Evolutionary conservation across 1,140 invertebrate genomes (phyloP).

Genomic region (Diploscapter pachys): DNA sequence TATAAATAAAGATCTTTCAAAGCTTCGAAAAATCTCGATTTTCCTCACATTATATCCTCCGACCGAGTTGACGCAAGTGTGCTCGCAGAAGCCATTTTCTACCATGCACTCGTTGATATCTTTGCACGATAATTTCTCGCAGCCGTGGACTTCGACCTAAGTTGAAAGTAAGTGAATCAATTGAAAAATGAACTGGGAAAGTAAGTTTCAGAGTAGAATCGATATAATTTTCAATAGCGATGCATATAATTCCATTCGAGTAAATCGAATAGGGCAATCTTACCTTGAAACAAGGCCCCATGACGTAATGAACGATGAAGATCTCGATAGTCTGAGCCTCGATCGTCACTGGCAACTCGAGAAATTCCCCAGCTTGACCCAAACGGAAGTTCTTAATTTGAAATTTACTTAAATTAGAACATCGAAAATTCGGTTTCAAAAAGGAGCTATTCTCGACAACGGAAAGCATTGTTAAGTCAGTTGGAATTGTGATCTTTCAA

Average conservation of each 20-base stretch:
- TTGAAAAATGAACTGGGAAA: no score
- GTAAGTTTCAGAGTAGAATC: no score
- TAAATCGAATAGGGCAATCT: neutral
- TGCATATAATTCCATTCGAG: no score
- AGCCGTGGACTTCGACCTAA: conserved; percentile 19
- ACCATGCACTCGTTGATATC: conserved; percentile 80
- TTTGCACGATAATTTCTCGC: conserved; percentile 23
- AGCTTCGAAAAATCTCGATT: neutral
- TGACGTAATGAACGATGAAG: conserved; percentile 86
- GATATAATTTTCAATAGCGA: no score
- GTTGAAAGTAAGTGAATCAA: conserved; percentile 5
- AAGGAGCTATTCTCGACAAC: no score
- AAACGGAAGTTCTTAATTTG: no score
- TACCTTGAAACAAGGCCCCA: conserved; percentile 74
- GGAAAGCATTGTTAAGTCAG: no score
- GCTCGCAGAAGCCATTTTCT: conserved; percentile 85
- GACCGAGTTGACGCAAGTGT: conserved; percentile 64
- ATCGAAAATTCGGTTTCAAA: no score
- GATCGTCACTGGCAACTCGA: conserved; percentile 83
- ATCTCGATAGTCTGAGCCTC: conserved; percentile 80
- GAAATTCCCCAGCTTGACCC: conserved; percentile 68
- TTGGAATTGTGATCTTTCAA: no score
- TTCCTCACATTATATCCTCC: conserved; percentile 68
- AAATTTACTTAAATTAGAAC: no score
- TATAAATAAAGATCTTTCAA: neutral